A percentile compares a stretch with the other conserved stretches of the same genome.
Conservation (phyloP, 1,140 invertebrate species). For the Macrobrachium nipponense region DNA sequence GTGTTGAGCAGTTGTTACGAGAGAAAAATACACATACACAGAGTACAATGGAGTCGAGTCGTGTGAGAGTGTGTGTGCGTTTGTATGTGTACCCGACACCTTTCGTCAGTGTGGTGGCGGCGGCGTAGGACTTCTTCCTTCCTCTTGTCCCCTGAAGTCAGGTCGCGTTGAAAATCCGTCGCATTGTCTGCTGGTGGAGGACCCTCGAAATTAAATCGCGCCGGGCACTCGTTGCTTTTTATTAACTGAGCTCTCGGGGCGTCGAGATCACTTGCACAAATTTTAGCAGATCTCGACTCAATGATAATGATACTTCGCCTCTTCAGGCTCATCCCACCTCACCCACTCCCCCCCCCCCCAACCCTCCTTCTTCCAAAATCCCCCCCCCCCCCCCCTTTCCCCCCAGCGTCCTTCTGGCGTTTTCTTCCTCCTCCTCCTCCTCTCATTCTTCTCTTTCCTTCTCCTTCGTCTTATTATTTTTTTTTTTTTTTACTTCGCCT, state of each 20-base stretch:
- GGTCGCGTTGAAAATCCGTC: conserved; percentile 34
- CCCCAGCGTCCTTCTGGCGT: background rate
- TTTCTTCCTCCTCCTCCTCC: background rate
- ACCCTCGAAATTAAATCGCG: conserved; percentile 47
- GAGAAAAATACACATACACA: conserved; percentile 15
- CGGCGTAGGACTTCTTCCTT: background rate
- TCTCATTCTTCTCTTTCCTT: conserved; percentile 1
- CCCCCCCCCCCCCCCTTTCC: background rate
- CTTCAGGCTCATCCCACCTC: background rate
- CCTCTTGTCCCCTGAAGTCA: background rate
- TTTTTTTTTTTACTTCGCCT: background rate
- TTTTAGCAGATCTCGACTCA: conserved; percentile 21
- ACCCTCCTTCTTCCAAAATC: background rate
- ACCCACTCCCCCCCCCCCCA: background rate
- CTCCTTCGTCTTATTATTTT: background rate
- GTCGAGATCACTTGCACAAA: conserved; percentile 20
- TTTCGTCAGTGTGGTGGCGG: no score
- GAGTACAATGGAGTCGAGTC: no score
- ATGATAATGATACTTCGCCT: conserved; percentile 14
- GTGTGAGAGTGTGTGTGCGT: no score
- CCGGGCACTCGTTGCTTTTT: conserved; percentile 30
- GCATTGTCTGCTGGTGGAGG: conserved; percentile 40
- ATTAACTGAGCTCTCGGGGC: conserved; percentile 22
- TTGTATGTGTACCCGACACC: no score
- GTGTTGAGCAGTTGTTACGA: background rate